Percentiles rank a stretch among this genome's conserved stretches.
Conservation (phyloP, 92 coral and sea anemone species). For the Porites lobata region DNA sequence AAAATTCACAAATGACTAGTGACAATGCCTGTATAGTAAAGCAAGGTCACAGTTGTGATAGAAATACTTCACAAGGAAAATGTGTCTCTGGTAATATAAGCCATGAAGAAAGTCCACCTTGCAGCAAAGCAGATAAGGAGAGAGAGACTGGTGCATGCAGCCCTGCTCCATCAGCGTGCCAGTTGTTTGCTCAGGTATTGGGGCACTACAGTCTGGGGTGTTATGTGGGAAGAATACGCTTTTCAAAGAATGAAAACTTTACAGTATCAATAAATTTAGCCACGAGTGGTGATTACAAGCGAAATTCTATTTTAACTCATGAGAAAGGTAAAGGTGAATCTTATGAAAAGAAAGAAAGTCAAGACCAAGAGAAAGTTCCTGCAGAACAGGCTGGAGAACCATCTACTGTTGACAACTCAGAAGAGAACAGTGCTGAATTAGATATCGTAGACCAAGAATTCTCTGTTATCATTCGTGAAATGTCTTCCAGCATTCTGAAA, state of each 20-base stretch:
- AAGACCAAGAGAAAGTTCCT: neutral
- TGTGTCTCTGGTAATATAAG: neutral
- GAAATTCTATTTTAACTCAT: constrained; percentile 2
- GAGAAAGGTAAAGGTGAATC: neutral
- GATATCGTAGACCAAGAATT: neutral
- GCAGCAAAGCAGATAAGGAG: constrained; percentile 21
- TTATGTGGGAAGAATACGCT: constrained; percentile 57
- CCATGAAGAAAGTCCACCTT: constrained; percentile 28
- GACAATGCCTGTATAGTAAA: neutral
- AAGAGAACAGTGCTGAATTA: constrained; percentile 48
- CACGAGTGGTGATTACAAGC: neutral
- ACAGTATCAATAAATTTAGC: constrained; percentile 24
- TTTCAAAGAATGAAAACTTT: constrained; percentile 56
- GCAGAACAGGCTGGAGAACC: neutral
- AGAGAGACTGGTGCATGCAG: constrained; percentile 39
- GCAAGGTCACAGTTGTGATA: neutral
- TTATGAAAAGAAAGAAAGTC: neutral
- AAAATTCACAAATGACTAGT: constrained; percentile 19
- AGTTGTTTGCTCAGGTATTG: constrained; percentile 60
- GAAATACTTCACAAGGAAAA: constrained; percentile 21
- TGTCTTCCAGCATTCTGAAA: constrained; percentile 15
- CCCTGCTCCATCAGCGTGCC: constrained; percentile 58
- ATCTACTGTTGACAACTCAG: constrained; percentile 8
- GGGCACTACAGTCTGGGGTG: constrained; percentile 76
- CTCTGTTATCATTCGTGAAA: neutral